Percentiles rank a stretch among this genome's conserved stretches.
Conservation (phyloP, 92 coral and sea anemone species). For the Palythoa caribaeorum region DNA sequence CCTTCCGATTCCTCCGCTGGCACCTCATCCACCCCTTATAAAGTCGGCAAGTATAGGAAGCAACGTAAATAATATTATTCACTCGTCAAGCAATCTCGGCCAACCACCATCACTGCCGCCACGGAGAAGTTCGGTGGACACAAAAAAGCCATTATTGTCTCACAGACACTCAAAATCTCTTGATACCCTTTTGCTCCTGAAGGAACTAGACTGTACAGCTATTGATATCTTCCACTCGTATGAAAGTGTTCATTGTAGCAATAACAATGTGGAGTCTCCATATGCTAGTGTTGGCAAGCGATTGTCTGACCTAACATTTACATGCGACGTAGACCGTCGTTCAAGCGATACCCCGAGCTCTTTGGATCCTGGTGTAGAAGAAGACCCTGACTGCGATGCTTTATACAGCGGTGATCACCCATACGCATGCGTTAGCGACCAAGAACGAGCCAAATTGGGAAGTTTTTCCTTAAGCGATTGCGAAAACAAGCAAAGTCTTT, state of each 20-base stretch:
- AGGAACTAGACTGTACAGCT: conserved; percentile 70
- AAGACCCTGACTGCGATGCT: conserved; percentile 34
- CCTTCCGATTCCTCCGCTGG: conserved; percentile 59
- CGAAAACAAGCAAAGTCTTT: conserved; percentile 4
- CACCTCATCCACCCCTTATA: conserved; percentile 59
- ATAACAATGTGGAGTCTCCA: conserved; percentile 57
- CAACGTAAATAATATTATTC: conserved; percentile 69
- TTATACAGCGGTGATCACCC: conserved; percentile 52
- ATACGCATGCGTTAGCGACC: conserved; percentile 82
- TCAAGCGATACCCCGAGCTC: conserved; percentile 33
- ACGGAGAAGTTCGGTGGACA: conserved; percentile 68
- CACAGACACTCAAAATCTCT: conserved; percentile 88
- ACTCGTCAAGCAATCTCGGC: conserved; percentile 27
- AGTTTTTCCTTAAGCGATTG: conserved; percentile 15
- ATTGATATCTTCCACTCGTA: conserved; percentile 81
- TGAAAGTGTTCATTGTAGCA: conserved; percentile 78
- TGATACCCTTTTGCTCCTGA: conserved; percentile 79
- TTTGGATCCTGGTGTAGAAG: conserved; percentile 33
- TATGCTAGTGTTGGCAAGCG: conserved; percentile 75
- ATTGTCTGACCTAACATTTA: background rate
- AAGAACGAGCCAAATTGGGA: conserved; percentile 56
- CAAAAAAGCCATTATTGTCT: conserved; percentile 54
- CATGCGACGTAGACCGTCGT: conserved; percentile 43
- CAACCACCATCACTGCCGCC: conserved; percentile 63
- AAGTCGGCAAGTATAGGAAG: conserved; percentile 90